phyloP scores from a whole-genome alignment of 2,888 invertebrate genomes.

The Plebejus anna region DNA sequence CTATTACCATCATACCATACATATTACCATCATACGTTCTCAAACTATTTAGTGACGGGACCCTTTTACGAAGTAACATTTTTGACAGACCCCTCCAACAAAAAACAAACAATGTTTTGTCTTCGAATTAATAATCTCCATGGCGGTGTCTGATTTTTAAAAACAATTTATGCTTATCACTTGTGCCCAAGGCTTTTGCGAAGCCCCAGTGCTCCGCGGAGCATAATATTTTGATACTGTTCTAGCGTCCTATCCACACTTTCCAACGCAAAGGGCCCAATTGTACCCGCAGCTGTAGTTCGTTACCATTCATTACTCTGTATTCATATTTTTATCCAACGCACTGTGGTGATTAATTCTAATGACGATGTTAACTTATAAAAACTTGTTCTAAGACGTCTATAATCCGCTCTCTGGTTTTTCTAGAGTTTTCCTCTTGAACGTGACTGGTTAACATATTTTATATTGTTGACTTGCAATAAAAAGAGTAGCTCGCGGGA shows the following conservation, averaged over 20 bases:
- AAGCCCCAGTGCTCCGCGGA: too few species aligned
- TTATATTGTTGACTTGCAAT: too few species aligned
- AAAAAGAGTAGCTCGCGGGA: background rate
- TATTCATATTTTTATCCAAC: background rate
- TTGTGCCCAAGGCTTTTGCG: too few species aligned
- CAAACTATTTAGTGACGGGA: too few species aligned
- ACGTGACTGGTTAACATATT: background rate
- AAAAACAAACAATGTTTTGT: too few species aligned
- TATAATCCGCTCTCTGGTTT: background rate
- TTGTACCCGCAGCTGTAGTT: slow-evolving; percentile 48
- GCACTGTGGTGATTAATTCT: slow-evolving; percentile 5
- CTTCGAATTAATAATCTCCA: too few species aligned
- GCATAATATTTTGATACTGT: background rate
- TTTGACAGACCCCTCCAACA: too few species aligned
- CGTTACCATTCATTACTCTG: slow-evolving; percentile 41
- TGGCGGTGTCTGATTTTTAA: too few species aligned
- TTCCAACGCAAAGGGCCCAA: background rate
- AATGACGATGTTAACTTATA: slow-evolving; percentile 6
- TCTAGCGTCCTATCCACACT: background rate
- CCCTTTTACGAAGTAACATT: too few species aligned
- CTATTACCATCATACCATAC: too few species aligned
- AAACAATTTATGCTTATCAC: too few species aligned
- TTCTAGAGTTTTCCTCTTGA: background rate
- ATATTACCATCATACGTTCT: too few species aligned
- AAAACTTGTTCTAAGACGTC: background rate